A percentile compares a stretch with the other conserved stretches of the same genome.
These are phyloP conservation scores for Alectura lathami DNA, from an alignment of 2,113 vertebrate genomes.

Conservation along the genomic window DNA sequence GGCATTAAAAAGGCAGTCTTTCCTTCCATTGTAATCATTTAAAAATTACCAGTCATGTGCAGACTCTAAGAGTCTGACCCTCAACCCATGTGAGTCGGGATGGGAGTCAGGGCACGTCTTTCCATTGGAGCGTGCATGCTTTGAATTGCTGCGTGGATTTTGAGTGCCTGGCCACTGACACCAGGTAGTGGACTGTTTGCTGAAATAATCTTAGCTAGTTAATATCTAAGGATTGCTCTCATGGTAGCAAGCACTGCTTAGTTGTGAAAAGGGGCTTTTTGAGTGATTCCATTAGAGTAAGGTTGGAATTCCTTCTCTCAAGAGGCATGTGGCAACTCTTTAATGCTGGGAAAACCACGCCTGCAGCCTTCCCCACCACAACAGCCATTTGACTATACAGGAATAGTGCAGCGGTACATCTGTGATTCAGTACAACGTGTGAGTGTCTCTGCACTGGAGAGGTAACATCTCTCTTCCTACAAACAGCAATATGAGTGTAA, in stretches of 20 bases:
- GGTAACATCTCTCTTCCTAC: slow-evolving; percentile 3
- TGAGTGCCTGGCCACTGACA: neutral
- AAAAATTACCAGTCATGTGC: slow-evolving; percentile 50
- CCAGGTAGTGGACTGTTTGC: neutral
- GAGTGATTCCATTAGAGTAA: neutral
- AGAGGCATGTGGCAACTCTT: neutral
- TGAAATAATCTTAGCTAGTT: neutral
- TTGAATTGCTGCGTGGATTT: neutral
- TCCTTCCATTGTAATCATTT: slow-evolving; percentile 60
- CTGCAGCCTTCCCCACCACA: neutral
- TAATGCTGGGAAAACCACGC: neutral
- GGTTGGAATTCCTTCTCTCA: neutral
- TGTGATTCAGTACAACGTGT: slow-evolving; percentile 17
- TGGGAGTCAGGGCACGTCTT: neutral
- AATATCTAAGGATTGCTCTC: neutral
- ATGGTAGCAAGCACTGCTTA: neutral
- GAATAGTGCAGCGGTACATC: neutral
- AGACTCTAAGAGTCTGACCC: neutral
- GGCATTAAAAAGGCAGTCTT: slow-evolving; percentile 61
- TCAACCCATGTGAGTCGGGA: neutral
- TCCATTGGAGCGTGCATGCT: neutral
- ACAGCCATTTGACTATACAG: neutral
- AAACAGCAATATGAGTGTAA: neutral
- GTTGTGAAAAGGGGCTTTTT: neutral
- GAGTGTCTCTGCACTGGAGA: neutral